Evolutionary conservation across 2,113 vertebrate genomes (phyloP), one percentile per base, ranked within the genome.

Genomic region (Periophthalmus modestus): DNA sequence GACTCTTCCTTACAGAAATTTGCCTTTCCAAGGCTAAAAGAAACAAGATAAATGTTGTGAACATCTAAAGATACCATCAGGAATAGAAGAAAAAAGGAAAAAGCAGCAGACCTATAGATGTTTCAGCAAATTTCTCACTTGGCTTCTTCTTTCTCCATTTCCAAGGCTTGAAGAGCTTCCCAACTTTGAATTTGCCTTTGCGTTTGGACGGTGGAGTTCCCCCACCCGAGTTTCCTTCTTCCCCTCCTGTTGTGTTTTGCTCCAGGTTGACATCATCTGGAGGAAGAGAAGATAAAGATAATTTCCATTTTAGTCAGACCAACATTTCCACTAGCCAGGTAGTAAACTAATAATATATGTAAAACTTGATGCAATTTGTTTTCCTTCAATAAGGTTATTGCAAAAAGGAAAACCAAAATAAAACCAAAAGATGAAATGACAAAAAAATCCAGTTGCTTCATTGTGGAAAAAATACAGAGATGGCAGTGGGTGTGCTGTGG

Each of bases 61-160:
- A 10, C 39, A 43, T 52, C 36, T 47, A 47, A 1, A 62, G 24
- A 23, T 34, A 57, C 21, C 0, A 69, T 19, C 5, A 16, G 52
- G 0, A 12, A 7, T 10, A 10, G n/a, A 48, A 68, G 0, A 15
- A 13, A 72, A 13, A 24, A 28, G 12, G 12, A 59, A 12, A 69
- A 10, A 57, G 19, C 6, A 71, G 1, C 77, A 28, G 82, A 98
- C 97, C 96, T 93, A 95, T 97, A 2, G 96, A 97, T 0, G 96
- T 96, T 86, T 98, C 96, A 71, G 95, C 91, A 69, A 99, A 98
- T 83, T 97, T 97, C 28, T 98, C 96, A 48, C 96, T 98, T 79
- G 91, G 95, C 91, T 96, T 98, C 94, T 97, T 98, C 94, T 97
- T 99, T 72, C 95, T 94, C 97, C 97, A 99, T 83, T 98, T 99